Evolutionary conservation across 2,113 vertebrate species (phyloP), one percentile per base, ranked within the genome.

Genomic region (Atlantisia rogersi): DNA sequence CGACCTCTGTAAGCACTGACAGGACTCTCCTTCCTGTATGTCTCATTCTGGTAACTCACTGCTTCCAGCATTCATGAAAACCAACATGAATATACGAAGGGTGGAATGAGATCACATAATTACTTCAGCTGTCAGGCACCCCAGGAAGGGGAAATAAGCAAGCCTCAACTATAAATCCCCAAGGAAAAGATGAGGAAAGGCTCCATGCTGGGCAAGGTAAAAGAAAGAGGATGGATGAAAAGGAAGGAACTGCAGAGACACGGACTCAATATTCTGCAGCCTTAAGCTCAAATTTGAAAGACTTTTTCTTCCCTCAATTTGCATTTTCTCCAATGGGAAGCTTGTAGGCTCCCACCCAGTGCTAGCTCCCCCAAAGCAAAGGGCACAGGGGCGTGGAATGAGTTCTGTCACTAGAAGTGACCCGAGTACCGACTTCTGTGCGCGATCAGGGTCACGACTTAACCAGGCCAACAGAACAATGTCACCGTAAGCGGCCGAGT

Each of bases 321-420:
- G 12, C 35, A 25, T n/a, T 53, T 80, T 65, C 42, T 65, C 48
- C 52, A 28, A 2, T 17, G 35, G 56, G n/a, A 69, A 22, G 21
- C 37, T 37, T 68, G 29, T 0, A 58, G 65, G 39, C 28, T 92
- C 56, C 62, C 21, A 68, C 12, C 40, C 39, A 15, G 53, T 3
- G 50, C 17, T 6, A 55, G 31, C 28, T 63, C 73, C 56, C 70
- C 56, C 70, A 58, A 39, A 86, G 64, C 37, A 83, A 46, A 52
- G 0, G 4, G 28, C 48, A 58, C 25, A 62, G 9, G 12, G 35
- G 55, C 0, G 13, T 56, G 53, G 62, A 62, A 53, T 10, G 15
- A 87, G 70, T n/a, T 76, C 11, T 18, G 24, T 32, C 64, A 59
- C 59, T 46, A 73, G 12, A 82, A 74, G 60, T 2, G 48, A 78